These are phyloP conservation scores for Todiramphus saurophagus DNA, from an alignment of 2,113 vertebrate genomes.

Conservation along the genomic window DNA sequence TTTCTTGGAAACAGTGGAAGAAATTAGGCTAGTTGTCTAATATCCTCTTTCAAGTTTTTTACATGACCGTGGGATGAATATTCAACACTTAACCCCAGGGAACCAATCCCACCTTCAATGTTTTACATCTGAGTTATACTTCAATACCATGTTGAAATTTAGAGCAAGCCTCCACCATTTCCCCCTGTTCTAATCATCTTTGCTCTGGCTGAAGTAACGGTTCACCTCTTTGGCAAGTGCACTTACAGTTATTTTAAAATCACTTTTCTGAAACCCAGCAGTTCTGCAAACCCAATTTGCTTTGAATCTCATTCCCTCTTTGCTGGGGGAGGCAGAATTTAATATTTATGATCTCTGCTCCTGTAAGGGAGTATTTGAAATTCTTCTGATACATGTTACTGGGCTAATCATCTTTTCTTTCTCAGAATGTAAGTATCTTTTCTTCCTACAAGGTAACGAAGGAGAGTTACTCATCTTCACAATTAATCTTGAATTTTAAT, in stretches of 20 bases:
- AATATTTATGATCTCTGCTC: constrained; percentile 34
- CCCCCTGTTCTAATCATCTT: neutral
- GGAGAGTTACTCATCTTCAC: constrained; percentile 49
- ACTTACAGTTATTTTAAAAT: constrained; percentile 16
- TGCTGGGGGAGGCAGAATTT: constrained; percentile 29
- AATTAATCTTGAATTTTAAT: constrained; percentile 67
- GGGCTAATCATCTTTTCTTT: constrained; percentile 50
- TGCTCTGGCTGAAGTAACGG: neutral
- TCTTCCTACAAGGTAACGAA: constrained; percentile 52
- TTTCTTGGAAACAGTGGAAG: constrained; percentile 37
- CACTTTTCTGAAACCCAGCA: constrained; percentile 20
- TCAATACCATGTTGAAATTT: neutral
- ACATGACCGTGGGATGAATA: neutral
- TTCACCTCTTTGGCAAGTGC: constrained; percentile 12
- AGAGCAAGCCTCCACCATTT: neutral
- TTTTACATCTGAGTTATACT: neutral
- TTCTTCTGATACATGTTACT: constrained; percentile 40
- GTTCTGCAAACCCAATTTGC: constrained; percentile 21
- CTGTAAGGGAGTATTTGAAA: constrained; percentile 21
- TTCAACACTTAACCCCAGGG: neutral
- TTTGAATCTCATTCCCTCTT: neutral
- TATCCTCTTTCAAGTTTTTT: neutral
- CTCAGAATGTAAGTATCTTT: constrained; percentile 26
- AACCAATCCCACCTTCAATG: neutral
- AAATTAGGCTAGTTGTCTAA: neutral